Evolutionary conservation across 2,113 vertebrate species (phyloP), one percentile per base, ranked within the genome.

Genomic region (Tachysurus vachellii): DNA sequence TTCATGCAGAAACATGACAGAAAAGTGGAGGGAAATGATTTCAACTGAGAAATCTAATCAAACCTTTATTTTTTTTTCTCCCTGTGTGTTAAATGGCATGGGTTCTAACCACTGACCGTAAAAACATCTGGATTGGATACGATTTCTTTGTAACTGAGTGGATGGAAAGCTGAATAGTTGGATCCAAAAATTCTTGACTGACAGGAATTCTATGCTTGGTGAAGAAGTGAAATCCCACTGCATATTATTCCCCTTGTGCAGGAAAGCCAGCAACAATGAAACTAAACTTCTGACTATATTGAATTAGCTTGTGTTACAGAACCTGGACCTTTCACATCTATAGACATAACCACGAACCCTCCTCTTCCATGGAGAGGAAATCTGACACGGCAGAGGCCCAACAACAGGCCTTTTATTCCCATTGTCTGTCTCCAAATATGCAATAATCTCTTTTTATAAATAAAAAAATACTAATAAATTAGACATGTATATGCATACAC

Each of bases 91-190:
- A 77, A 70, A 62, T 50, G 50, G 56, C 36, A 75, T 21, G 5
- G 3, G 14, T 47, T 36, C 21, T 19, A 50, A 26, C n/a, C 56
- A 17, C 66, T 82, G 79, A 50, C 16, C 8, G 5, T 50, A 50
- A 56, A 62, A 87, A 64, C 85, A 73, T 81, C 85, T 86, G 85
- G 85, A 62, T 53, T 42, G 1, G 54, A 57, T 75, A 50, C 47
- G 26, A 10, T 82, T 53, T 31, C n/a, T 26, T 28, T 36, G 26
- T 47, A n/a, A 44, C 23, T 16, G 85, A 50, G 47, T 10, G 21
- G 54, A 73, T 26, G 28, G 61, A 21, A 86, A 80, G 19, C 54
- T 11, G 54, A 86, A 23, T 4, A 8, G 42, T 31, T 12, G 11
- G 62, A 42, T 56, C 76, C 85, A 71, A 70, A 59, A 81, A 71